Conservation (phyloP, 64 coral and sea anemone genomes). For the Anthopleura sola region DNA sequence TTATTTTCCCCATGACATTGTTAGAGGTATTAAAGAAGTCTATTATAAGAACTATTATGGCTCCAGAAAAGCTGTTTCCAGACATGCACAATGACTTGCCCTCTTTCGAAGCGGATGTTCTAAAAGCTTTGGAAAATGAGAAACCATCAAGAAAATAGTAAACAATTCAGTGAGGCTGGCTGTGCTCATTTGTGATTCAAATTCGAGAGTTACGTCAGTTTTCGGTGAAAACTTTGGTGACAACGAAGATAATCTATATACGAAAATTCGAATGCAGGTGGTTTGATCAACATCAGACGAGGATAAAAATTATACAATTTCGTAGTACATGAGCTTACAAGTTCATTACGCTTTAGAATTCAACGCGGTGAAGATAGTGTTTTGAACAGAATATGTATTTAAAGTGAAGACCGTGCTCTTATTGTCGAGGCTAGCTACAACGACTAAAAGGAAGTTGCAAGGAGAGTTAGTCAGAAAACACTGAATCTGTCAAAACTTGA, state of each 20-base stretch:
- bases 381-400: too few species aligned
- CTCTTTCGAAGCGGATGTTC: neutral
- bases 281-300: neutral
- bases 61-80: neutral
- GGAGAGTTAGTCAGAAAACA: too few species aligned
- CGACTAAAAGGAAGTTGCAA: neutral
- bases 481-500: neutral
- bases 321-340: neutral
- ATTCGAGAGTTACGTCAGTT: neutral
- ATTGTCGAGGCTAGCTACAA: neutral
- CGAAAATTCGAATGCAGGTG: neutral
- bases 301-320: neutral
- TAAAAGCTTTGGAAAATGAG: neutral
- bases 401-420: neutral
- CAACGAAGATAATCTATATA: neutral
- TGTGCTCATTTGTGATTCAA: neutral
- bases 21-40: neutral
- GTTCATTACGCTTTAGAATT: neutral
- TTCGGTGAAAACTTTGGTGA: neutral
- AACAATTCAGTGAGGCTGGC: neutral
- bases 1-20: neutral
- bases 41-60: neutral
- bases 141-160: neutral
- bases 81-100: neutral
- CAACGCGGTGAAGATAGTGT: too few species aligned